Evolutionary conservation across 2,113 vertebrate species (phyloP).

Genomic region (Tinamus guttatus): DNA sequence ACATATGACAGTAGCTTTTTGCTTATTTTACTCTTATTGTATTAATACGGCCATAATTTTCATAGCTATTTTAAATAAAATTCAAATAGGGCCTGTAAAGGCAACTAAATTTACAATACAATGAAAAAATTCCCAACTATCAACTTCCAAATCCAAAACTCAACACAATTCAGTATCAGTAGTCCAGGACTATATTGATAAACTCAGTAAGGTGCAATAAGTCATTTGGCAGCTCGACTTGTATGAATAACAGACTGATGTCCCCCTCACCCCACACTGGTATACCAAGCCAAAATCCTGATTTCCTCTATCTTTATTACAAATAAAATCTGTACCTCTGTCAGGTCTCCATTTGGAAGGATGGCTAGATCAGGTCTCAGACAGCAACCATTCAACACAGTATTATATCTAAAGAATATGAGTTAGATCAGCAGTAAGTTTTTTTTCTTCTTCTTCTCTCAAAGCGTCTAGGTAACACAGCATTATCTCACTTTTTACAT

Average conservation of each 20-base stretch:
- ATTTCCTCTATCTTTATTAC: not conserved
- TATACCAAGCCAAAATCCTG: not conserved
- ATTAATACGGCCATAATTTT: not conserved
- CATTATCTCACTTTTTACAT: not conserved
- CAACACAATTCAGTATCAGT: not conserved
- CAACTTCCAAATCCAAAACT: not conserved
- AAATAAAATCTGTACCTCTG: conserved; percentile 82
- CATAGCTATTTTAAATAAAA: not conserved
- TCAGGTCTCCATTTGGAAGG: conserved; percentile 89
- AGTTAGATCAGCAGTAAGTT: not conserved
- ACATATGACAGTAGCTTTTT: not conserved
- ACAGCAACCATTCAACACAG: conserved; percentile 87
- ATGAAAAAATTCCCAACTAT: not conserved
- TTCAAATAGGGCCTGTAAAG: not conserved
- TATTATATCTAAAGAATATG: conserved; percentile 84
- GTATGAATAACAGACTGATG: not conserved
- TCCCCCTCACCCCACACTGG: not conserved
- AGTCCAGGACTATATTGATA: not conserved
- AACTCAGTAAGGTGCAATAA: not conserved
- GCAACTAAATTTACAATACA: not conserved
- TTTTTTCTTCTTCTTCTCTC: accelerated
- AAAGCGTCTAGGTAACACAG: not conserved
- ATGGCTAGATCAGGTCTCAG: conserved; percentile 88
- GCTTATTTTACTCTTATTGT: not conserved
- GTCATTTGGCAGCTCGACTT: not conserved